These are phyloP conservation scores for Papilio gigon DNA, from an alignment of 2,888 invertebrate species.

Conservation along the genomic window DNA sequence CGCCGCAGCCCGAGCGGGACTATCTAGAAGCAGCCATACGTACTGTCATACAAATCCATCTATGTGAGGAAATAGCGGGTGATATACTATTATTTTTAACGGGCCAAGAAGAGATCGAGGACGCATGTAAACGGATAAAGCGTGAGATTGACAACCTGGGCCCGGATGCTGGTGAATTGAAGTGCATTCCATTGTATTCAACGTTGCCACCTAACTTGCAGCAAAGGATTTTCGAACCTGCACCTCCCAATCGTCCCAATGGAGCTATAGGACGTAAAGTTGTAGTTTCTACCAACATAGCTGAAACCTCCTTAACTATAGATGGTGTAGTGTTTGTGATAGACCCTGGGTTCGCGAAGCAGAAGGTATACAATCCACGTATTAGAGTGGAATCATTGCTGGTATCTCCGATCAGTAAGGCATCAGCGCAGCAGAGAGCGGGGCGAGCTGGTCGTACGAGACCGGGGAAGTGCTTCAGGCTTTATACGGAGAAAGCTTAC, in stretches of 20 bases:
- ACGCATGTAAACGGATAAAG: constrained; percentile 98
- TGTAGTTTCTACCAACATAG: constrained; percentile 99
- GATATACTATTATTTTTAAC: constrained; percentile 94
- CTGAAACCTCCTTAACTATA: constrained; percentile 99
- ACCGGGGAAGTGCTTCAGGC: constrained; percentile 98
- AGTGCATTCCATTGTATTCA: constrained; percentile 99
- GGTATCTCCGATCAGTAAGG: constrained; percentile 99
- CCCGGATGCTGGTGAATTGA: constrained; percentile 97
- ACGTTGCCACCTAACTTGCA: constrained; percentile 98
- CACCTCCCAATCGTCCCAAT: constrained; percentile 94
- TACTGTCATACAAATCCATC: constrained; percentile 97
- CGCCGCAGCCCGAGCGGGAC: constrained; percentile 98
- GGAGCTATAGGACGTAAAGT: constrained; percentile 95
- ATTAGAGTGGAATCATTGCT: constrained; percentile 96
- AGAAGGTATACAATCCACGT: constrained; percentile 96
- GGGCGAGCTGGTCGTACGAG: constrained; percentile 99
- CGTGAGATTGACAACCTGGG: constrained; percentile 97
- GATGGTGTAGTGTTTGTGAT: constrained; percentile 99
- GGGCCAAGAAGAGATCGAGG: constrained; percentile 97
- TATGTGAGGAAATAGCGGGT: constrained; percentile 96
- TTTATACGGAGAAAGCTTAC: constrained; percentile 97
- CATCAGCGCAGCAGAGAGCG: constrained; percentile 98
- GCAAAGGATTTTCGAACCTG: constrained; percentile 97
- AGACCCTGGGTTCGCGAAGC: constrained; percentile 99
- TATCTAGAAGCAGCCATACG: constrained; percentile 99